These are phyloP conservation scores for Okapia johnstoni DNA, from an alignment of 2,113 vertebrate species.

Conservation along the genomic window DNA sequence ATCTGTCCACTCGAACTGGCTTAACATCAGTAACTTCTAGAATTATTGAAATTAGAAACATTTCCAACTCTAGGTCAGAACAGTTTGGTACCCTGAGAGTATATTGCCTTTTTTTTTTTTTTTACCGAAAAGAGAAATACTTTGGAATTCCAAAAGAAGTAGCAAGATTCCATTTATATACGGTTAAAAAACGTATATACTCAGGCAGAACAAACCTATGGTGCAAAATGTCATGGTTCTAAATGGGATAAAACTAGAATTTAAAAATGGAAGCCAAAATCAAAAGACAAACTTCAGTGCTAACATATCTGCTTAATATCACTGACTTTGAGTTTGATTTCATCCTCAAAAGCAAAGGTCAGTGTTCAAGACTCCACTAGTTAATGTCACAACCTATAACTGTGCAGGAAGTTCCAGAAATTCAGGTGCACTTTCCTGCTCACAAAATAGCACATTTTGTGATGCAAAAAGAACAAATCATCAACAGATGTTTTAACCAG, in stretches of 20 bases:
- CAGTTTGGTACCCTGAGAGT: background rate
- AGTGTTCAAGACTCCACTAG: background rate
- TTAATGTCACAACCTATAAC: background rate
- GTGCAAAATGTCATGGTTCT: background rate
- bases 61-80: background rate
- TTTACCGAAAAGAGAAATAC: background rate
- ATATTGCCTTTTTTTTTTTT: background rate
- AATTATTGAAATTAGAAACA: background rate
- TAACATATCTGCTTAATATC: background rate
- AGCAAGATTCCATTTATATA: background rate
- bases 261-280: background rate
- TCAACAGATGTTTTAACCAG: background rate
- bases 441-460: background rate
- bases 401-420: background rate
- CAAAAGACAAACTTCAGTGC: background rate
- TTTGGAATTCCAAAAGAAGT: background rate
- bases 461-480: background rate
- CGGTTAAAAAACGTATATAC: background rate
- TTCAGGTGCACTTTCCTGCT: background rate
- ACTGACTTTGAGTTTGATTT: background rate
- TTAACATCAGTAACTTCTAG: background rate
- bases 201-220: background rate
- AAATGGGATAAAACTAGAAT: constrained; percentile 1
- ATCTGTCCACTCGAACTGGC: background rate
- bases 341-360: background rate